These are phyloP conservation scores for Oeneis ivallda DNA, from an alignment of 2,888 invertebrate species.

Conservation along the genomic window DNA sequence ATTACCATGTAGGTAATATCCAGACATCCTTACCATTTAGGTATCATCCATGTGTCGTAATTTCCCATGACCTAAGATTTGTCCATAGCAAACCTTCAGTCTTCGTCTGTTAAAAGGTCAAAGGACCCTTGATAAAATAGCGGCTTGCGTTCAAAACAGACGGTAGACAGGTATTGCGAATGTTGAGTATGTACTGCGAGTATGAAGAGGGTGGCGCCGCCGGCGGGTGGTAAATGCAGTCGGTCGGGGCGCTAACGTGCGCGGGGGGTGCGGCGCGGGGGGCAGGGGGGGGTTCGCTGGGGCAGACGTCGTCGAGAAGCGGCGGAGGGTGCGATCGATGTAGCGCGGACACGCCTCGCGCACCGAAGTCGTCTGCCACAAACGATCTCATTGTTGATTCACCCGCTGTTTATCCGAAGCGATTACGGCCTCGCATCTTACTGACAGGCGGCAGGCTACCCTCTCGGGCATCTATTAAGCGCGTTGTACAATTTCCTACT, in stretches of 20 bases:
- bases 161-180: conserved; percentile 57
- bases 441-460: conserved; percentile 25
- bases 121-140: conserved; percentile 35
- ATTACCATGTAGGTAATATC: too few relatives aligned
- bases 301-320: conserved; percentile 78
- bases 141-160: conserved; percentile 47
- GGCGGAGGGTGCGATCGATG: conserved; percentile 81
- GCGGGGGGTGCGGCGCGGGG: conserved; percentile 54
- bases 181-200: conserved; percentile 50
- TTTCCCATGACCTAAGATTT: not conserved
- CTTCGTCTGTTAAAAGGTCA: not conserved
- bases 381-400: conserved; percentile 65
- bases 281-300: conserved; percentile 49
- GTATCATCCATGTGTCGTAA: not conserved
- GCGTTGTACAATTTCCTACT: not conserved
- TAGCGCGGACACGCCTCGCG: conserved; percentile 81
- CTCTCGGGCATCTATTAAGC: conserved; percentile 1
- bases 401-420: conserved; percentile 43
- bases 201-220: conserved; percentile 52
- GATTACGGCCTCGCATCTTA: conserved; percentile 26
- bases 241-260: conserved; percentile 79
- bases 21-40: too few relatives aligned
- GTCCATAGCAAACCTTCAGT: not conserved
- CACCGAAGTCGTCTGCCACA: conserved; percentile 46
- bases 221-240: conserved; percentile 79